Conservation (phyloP, 2,113 vertebrate genomes). For the Myanophis thanlyinensis region DNA sequence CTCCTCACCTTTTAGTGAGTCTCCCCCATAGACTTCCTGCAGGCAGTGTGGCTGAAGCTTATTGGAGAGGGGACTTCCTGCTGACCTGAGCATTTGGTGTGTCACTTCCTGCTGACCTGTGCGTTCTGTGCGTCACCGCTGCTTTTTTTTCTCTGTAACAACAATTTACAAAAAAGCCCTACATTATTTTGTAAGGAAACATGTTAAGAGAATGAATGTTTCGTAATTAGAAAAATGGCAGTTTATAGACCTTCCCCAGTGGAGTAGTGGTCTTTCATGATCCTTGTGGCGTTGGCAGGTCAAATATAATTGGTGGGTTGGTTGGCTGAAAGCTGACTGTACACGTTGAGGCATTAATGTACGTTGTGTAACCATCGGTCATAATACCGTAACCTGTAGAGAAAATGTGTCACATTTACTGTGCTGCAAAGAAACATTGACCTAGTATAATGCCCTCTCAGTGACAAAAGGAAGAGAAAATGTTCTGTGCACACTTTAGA, state of each 20-base stretch:
- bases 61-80: no score
- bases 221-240: slow-evolving; percentile 80
- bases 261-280: slow-evolving; percentile 80
- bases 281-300: slow-evolving; percentile 93
- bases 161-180: slow-evolving; percentile 77
- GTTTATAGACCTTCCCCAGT: slow-evolving; percentile 66
- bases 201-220: slow-evolving; percentile 74
- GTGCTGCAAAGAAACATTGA: slow-evolving; percentile 29
- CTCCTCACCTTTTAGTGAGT: no score
- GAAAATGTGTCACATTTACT: slow-evolving; percentile 53
- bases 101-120: no score
- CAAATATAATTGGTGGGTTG: slow-evolving; percentile 97
- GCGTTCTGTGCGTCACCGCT: no score
- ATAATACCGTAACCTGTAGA: slow-evolving; percentile 93
- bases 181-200: slow-evolving; percentile 78
- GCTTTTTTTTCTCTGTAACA: slow-evolving; percentile 70
- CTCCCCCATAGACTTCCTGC: no score
- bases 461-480: slow-evolving; percentile 11
- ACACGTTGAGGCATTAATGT: slow-evolving; percentile 95
- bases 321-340: slow-evolving; percentile 98
- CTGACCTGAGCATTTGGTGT: no score
- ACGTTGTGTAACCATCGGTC: slow-evolving; percentile 96
- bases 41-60: no score
- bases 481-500: slow-evolving; percentile 1
- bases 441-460: not conserved